Percentiles rank a stretch among this genome's conserved stretches.
Conservation (phyloP, 1,140 invertebrate genomes). For the Polypedilum pembai region DNA sequence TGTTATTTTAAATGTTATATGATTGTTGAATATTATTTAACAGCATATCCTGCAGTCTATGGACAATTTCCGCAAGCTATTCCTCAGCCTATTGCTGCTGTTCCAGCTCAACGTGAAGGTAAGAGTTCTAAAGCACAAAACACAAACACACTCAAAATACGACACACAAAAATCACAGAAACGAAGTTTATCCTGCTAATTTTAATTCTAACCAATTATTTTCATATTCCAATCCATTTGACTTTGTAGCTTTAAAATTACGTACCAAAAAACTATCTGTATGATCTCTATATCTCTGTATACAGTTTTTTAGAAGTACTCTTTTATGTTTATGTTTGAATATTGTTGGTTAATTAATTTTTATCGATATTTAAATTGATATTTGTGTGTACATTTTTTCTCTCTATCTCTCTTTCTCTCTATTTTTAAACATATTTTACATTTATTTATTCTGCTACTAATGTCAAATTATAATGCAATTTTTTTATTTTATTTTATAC, state of each 20-base stretch:
- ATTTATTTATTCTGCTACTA: conserved; percentile 33
- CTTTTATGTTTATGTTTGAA: conserved; percentile 39
- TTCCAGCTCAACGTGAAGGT: conserved; percentile 91
- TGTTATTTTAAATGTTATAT: conserved; percentile 43
- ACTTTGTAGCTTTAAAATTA: conserved; percentile 19
- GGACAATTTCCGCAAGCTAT: conserved; percentile 93
- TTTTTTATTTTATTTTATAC: background rate
- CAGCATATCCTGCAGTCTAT: conserved; percentile 91
- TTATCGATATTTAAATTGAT: conserved; percentile 29
- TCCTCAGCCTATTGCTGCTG: conserved; percentile 81
- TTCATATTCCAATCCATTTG: conserved; percentile 36
- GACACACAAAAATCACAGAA: conserved; percentile 27
- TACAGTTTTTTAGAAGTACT: conserved; percentile 30
- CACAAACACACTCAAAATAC: background rate
- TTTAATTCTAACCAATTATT: conserved; percentile 10
- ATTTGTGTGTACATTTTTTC: conserved; percentile 30
- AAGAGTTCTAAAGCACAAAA: conserved; percentile 48
- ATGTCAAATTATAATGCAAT: background rate
- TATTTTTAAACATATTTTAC: conserved; percentile 34
- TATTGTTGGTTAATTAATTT: conserved; percentile 22
- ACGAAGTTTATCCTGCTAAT: background rate
- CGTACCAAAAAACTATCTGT: conserved; percentile 30
- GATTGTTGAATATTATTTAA: conserved; percentile 59
- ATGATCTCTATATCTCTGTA: conserved; percentile 34
- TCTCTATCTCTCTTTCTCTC: conserved; percentile 31